Evolutionary conservation across 2,797 vertebrate genomes (phyloP).

Genomic region (Gallinago stenura): DNA sequence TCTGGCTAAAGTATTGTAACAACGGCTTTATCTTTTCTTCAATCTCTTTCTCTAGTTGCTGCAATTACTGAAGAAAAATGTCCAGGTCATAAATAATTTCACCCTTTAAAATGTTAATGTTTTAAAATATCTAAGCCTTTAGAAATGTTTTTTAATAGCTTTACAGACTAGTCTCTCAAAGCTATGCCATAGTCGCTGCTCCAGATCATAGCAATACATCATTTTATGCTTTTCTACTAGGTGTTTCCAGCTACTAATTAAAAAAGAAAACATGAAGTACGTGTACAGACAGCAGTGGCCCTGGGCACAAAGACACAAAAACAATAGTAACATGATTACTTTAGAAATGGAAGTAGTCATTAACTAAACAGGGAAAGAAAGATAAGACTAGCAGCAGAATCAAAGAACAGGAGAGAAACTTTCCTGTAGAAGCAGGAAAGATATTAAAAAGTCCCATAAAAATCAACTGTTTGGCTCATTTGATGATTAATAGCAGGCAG

Average conservation of each 20-base stretch:
- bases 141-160: neutral
- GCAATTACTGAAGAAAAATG: conserved; percentile 15
- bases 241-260: conserved; percentile 9
- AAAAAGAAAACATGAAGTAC: conserved; percentile 19
- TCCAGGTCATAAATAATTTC: neutral
- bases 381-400: neutral
- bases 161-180: neutral
- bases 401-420: neutral
- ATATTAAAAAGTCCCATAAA: neutral
- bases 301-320: neutral
- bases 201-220: neutral
- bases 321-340: neutral
- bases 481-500: neutral
- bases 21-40: neutral
- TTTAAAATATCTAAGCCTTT: conserved; percentile 23
- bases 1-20: neutral
- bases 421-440: neutral
- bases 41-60: neutral
- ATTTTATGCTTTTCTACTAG: neutral
- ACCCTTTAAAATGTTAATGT: neutral
- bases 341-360: neutral
- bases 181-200: neutral
- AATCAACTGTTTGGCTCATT: neutral
- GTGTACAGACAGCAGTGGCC: neutral
- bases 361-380: conserved; percentile 12